Base-by-base conservation (phyloP, 2,113 vertebrate genomes). In the Clarias macrocephalus region DNA sequence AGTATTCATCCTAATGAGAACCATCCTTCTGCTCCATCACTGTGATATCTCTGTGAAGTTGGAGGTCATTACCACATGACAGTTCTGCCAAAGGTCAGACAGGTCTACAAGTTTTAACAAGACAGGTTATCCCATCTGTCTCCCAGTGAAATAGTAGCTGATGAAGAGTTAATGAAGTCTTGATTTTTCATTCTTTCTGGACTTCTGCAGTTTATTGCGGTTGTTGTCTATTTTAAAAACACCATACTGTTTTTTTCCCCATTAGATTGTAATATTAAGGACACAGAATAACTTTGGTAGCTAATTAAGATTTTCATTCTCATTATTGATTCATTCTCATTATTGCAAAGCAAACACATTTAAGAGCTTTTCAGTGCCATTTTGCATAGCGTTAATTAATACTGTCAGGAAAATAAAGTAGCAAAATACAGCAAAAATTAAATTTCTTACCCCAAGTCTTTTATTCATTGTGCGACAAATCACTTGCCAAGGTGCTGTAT, bases 401-500 rank as follows among this genome's bases (percentile, higher is more conserved):
- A 81, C 19, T 15, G 37, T 30, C 77, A 80, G 28, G 28, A 33
- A 80, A 48, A 59, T 8, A 56, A 54, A n/a, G 57, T 25, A 73
- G 12, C 30, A 57, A 48, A 59, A 83, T 23, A 56, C 11, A 63
- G 52, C 37, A 82, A 63, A 48, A 48, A 37, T 65, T 66, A 85
- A n/a, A 82, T 37, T n/a, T 88, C 93, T 95, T 95, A 95, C 94
- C 94, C 92, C 91, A 84, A 93, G 83, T 72, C 89, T 86, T 89
- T 93, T 92, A 75, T 95, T 94, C 93, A 95, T 94, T 75, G 94
- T 93, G 84, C 95, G 90, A 90, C 94, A 95, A 85, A 96, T 94
- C 28, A 95, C 94, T 89, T 95, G 92, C 93, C 95, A 95, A 59
- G 95, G 95, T 83, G 94, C 93, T 37, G 94, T 95, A 90, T 96